Percentiles rank a stretch among this genome's conserved stretches.
Conservation (phyloP, 2,113 vertebrate genomes). For the Xiphias gladius region DNA sequence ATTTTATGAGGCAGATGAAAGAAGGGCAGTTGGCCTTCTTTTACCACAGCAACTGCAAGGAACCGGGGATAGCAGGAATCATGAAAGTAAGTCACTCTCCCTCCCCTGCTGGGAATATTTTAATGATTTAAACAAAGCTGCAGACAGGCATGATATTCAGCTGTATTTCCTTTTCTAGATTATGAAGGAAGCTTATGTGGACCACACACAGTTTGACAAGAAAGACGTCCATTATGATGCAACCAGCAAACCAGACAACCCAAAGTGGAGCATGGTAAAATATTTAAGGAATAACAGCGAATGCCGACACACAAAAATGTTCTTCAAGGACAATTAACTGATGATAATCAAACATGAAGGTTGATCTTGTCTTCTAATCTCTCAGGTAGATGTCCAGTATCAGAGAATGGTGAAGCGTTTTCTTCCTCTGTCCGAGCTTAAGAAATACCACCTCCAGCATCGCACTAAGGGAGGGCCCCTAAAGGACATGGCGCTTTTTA, state of each 20-base stretch:
- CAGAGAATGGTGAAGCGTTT: constrained; percentile 92
- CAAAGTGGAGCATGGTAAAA: constrained; percentile 96
- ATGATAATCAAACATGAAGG: background rate
- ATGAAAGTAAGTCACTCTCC: constrained; percentile 86
- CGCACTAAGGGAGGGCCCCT: constrained; percentile 86
- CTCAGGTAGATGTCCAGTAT: constrained; percentile 94
- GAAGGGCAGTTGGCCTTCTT: constrained; percentile 92
- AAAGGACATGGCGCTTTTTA: constrained; percentile 90
- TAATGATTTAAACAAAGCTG: background rate
- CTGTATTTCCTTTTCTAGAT: constrained; percentile 82
- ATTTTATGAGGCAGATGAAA: constrained; percentile 95
- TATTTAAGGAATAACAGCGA: background rate
- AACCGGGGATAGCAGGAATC: constrained; percentile 92
- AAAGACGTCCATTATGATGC: constrained; percentile 91
- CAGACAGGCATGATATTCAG: background rate
- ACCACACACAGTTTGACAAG: constrained; percentile 98
- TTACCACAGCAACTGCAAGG: constrained; percentile 99
- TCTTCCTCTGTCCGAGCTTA: constrained; percentile 92
- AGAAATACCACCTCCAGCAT: constrained; percentile 89
- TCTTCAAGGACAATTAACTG: background rate
- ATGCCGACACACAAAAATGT: background rate
- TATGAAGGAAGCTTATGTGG: constrained; percentile 93
- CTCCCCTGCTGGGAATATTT: background rate
- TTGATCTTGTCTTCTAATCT: background rate
- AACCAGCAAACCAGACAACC: constrained; percentile 91